Evolutionary conservation across 2,797 vertebrate species (phyloP).

Genomic region (Oophaga sylvatica): DNA sequence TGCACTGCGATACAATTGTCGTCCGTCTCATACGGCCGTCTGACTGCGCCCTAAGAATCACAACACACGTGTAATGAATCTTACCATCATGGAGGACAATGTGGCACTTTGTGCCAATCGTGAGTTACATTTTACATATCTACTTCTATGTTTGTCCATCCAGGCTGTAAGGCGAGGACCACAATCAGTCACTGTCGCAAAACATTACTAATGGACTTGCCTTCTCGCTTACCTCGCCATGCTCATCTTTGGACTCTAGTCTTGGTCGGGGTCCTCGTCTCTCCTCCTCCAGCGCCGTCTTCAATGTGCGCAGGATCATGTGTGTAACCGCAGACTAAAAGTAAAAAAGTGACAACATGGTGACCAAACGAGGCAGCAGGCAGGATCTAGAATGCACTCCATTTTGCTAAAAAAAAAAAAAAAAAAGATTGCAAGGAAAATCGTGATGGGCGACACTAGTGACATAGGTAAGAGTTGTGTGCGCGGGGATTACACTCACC

Average conservation of each 20-base stretch:
- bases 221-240: conserved; percentile 24
- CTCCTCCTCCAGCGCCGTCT: conserved; percentile 52
- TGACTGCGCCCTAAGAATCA: too few relatives aligned
- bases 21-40: too few relatives aligned
- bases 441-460: neutral
- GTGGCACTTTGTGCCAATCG: too few relatives aligned
- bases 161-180: too few relatives aligned
- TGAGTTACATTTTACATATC: too few relatives aligned
- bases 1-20: too few relatives aligned
- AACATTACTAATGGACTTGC: neutral
- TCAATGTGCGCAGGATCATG: conserved; percentile 50
- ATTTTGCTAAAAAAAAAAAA: neutral
- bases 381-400: neutral
- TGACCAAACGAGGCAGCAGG: neutral
- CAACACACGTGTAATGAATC: too few relatives aligned
- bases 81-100: too few relatives aligned
- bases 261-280: conserved; percentile 32
- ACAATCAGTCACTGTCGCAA: neutral
- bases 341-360: conserved; percentile 13
- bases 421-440: neutral
- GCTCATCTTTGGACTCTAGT: conserved; percentile 16
- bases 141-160: too few relatives aligned
- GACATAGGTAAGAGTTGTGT: neutral
- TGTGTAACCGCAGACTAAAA: conserved; percentile 46
- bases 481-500: neutral